Evolutionary conservation across 2,797 vertebrate species (phyloP), one percentile per base, ranked within the genome.

Genomic region (Diplodus sargus): DNA sequence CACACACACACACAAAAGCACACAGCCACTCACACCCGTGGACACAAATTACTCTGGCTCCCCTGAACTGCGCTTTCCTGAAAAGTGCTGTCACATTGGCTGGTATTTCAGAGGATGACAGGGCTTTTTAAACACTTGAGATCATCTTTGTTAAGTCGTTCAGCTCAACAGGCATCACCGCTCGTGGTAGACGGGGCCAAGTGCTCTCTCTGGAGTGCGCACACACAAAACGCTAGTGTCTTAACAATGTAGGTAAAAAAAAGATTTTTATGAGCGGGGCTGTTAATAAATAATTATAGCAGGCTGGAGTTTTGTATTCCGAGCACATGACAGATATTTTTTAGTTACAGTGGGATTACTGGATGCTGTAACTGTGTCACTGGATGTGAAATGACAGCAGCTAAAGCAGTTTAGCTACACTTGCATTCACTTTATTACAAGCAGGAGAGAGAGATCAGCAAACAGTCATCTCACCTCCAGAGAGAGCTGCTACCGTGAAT

Each of bases 71-170:
- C 28, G 12, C 54, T 84, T 64, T 80, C 66, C 74, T 75, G 58
- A 76, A 34, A 79, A 86, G 71, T 22, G 48, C 80, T 82, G 85
- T 89, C 81, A 83, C 62, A 70, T 76, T 64, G 72, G 56, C 64
- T 80, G 62, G 59, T 76, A 53, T 85, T 90, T 85, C 25, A 79
- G 75, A 82, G 76, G 62, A 82, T 77, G 75, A 81, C 58, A 18
- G 79, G 58, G 73, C 79, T 86, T 91, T 91, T 88, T 82, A 83
- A 90, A 87, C 82, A 85, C 87, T 84, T 48, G 58, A 85, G 63
- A 87, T 86, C 78, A 64, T 84, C 84, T 84, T 85, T 81, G 76
- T 87, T 88, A 81, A 90, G 87, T 89, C 81, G 85, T 87, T 87
- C 81, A 81, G 75, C 83, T 83, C 79, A 65, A 61, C 70, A 76